Percentiles rank a stretch among this genome's conserved stretches.
Evolutionary conservation across 64 coral and sea anemone species (phyloP).

Genomic region (Stichodactyla mertensii): DNA sequence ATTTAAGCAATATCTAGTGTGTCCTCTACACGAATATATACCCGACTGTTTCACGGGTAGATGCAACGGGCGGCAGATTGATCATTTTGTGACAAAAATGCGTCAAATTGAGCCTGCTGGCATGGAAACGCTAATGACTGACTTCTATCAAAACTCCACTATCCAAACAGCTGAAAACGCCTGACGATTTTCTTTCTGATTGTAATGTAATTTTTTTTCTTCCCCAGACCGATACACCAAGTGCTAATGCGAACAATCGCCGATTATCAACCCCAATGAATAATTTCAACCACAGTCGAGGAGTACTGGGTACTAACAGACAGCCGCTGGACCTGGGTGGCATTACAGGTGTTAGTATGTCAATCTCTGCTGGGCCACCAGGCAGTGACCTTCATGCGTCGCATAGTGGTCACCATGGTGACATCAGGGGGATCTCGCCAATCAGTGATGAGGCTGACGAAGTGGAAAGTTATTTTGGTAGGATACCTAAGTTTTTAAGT

Average conservation of each 20-base stretch:
- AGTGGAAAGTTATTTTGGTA: constrained; percentile 26
- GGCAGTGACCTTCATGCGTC: constrained; percentile 19
- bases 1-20: too few species aligned
- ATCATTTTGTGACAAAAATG: not conserved
- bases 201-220: not conserved
- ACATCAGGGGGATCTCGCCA: constrained; percentile 43
- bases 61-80: too few species aligned
- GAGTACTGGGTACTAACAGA: constrained; percentile 40
- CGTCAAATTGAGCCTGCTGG: not conserved
- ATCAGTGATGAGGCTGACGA: constrained; percentile 53
- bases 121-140: not conserved
- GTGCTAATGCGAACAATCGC: constrained; percentile 25
- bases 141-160: not conserved
- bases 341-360: constrained; percentile 88
- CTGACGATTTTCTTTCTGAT: not conserved
- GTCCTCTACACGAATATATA: too few species aligned
- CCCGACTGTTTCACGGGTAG: too few species aligned
- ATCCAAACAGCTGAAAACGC: not conserved
- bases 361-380: constrained; percentile 50
- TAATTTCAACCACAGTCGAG: constrained; percentile 6
- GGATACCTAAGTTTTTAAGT: too few species aligned
- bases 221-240: constrained; percentile 48
- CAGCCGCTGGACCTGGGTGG: constrained; percentile 66
- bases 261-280: constrained; percentile 66
- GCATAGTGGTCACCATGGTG: constrained; percentile 33